Percentiles rank a stretch among this genome's conserved stretches.
Conservation (phyloP, 2,113 vertebrate genomes). For the Caranx melampygus region DNA sequence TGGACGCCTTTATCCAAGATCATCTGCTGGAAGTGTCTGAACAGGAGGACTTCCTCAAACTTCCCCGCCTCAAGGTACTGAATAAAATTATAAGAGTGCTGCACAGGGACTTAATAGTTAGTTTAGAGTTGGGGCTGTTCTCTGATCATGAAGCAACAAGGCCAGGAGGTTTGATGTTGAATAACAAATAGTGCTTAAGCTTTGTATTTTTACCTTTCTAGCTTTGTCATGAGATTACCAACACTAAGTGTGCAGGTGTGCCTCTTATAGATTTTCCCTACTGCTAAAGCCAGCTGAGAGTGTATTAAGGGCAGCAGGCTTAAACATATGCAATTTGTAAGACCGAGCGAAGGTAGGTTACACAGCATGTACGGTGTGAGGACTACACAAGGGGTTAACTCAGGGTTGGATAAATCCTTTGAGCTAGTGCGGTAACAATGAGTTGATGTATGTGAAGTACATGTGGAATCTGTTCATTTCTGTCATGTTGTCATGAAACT, state of each 20-base stretch:
- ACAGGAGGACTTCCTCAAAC: slow-evolving; percentile 98
- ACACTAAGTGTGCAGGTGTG: slow-evolving; percentile 1
- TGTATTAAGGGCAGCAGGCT: slow-evolving; percentile 31
- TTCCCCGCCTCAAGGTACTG: slow-evolving; percentile 94
- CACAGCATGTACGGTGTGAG: not conserved
- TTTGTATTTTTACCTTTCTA: slow-evolving; percentile 38
- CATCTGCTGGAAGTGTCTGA: slow-evolving; percentile 94
- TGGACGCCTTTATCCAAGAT: slow-evolving; percentile 96
- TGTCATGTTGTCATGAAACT: not conserved
- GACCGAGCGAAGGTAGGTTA: not conserved
- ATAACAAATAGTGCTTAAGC: slow-evolving; percentile 13
- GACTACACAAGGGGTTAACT: not conserved
- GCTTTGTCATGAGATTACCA: slow-evolving; percentile 34
- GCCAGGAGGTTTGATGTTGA: slow-evolving; percentile 1
- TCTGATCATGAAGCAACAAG: not conserved
- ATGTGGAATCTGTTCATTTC: too few relatives aligned
- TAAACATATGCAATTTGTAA: slow-evolving; percentile 8
- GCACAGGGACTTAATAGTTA: not conserved
- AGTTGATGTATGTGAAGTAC: too few relatives aligned
- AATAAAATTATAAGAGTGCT: not conserved
- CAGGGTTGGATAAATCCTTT: not conserved
- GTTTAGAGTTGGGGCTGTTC: not conserved
- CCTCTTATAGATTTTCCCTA: slow-evolving; percentile 2
- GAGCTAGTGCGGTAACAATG: not conserved
- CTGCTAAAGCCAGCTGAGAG: slow-evolving; percentile 14